Evolutionary conservation across 2,888 invertebrate genomes (phyloP), one percentile per base, ranked within the genome.

Genomic region (Corythucha ciliata): DNA sequence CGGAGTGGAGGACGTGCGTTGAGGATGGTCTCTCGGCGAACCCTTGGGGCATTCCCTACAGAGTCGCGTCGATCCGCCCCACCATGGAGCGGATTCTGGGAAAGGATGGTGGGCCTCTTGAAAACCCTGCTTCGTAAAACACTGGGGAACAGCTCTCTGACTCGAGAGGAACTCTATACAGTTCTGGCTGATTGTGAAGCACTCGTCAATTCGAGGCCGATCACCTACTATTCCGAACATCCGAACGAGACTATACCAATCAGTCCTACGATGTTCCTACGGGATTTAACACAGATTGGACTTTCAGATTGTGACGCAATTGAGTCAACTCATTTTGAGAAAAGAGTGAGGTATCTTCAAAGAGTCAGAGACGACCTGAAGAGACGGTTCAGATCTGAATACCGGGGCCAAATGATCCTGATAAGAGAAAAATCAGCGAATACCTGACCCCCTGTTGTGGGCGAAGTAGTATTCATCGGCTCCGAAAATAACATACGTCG

Each of bases 51-150:
- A n/a, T n/a, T n/a, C n/a, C n/a, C n/a, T n/a, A n/a, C n/a, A n/a
- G n/a, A n/a, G n/a, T n/a, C n/a, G n/a, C n/a, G n/a, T n/a, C 46
- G 46, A 8, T 22, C 39, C 7, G 46, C 69, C 3, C 58, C 69
- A 1, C 71, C 70, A 69, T 67, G 66, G 67, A 69, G 69, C 39
- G 69, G 70, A 36, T 67, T 65, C 57, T 71, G 67, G 63, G 55
- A 57, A 33, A n/a, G 57, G 4, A 40, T 57, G 6, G 26, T 57
- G 14, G 42, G 53, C 3, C 10, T 52, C 1, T 10, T 52, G 8
- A 57, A 57, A 45, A 10, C 25, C 22, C 48, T 54, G 3, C 42
- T 57, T 10, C 12, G 42, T n/a, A 53, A 39, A 34, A 25, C 26
- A n/a, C 44, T 57, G 5, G 52, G 56, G 24, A 21, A 42, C 29